Evolutionary conservation across 2,797 vertebrate genomes (phyloP).

Genomic region (Threskiornis aethiopicus): DNA sequence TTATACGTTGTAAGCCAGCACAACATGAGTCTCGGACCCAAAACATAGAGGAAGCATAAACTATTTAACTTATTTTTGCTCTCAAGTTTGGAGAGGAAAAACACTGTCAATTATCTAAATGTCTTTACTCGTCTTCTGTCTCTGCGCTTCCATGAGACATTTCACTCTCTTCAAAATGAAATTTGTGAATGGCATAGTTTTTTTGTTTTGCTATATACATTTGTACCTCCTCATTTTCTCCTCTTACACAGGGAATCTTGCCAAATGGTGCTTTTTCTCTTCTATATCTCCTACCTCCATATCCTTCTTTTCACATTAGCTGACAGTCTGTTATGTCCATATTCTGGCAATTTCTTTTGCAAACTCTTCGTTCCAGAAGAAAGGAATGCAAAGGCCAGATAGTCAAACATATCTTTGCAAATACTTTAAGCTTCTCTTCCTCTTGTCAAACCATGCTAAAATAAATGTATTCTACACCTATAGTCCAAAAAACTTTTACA

Average conservation of each 20-base stretch:
- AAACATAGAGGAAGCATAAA: not conserved
- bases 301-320: not conserved
- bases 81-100: not conserved
- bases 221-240: not conserved
- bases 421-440: slow-evolving; percentile 23
- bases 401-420: not conserved
- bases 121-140: not conserved
- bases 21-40: not conserved
- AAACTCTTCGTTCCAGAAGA: not conserved
- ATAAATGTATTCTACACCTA: slow-evolving; percentile 29
- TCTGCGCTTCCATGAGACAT: accelerated
- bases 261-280: not conserved
- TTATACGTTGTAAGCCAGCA: not conserved
- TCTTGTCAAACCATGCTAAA: not conserved
- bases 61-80: not conserved
- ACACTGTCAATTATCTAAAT: not conserved
- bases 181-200: not conserved
- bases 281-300: not conserved
- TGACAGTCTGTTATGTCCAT: not conserved
- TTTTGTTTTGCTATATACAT: not conserved
- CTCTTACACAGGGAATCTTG: not conserved
- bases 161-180: not conserved
- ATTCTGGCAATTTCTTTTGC: not conserved
- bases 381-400: slow-evolving; percentile 32
- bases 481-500: not conserved